phyloP scores from a whole-genome alignment of 2,113 vertebrate species.

The Malaclemys terrapin region DNA sequence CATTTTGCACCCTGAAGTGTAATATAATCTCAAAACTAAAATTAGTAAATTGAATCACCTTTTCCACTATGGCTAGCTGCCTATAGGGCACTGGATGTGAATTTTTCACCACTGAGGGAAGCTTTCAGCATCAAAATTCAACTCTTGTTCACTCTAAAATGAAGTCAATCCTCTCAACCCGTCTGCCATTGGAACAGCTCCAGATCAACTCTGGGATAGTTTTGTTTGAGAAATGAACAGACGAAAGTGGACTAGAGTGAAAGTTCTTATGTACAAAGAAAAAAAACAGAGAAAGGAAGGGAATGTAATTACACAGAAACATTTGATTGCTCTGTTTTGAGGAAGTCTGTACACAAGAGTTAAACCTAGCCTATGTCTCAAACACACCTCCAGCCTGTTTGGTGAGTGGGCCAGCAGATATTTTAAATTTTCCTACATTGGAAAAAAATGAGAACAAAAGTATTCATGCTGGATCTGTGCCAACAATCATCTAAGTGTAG shows the following conservation, averaged over 20 bases:
- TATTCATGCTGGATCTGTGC: background rate
- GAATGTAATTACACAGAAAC: background rate
- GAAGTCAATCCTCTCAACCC: background rate
- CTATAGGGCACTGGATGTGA: background rate
- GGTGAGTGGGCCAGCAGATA: background rate
- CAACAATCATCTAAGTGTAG: background rate
- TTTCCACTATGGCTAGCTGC: background rate
- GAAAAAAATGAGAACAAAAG: background rate
- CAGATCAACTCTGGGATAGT: background rate
- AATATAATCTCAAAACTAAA: background rate
- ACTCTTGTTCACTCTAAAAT: background rate
- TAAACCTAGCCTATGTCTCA: background rate
- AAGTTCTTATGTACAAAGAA: background rate
- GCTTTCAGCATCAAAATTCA: background rate
- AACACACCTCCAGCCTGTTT: background rate
- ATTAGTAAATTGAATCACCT: accelerated
- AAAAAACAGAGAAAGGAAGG: background rate
- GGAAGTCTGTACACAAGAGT: background rate
- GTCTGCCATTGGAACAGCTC: background rate
- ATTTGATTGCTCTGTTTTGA: background rate
- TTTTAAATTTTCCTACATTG: background rate
- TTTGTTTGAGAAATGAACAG: background rate
- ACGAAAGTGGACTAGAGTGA: background rate
- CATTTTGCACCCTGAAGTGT: accelerated
- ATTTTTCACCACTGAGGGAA: accelerated